Percentiles rank a stretch among this genome's conserved stretches.
These are phyloP conservation scores for Hedya salicella DNA, from an alignment of 2,888 invertebrate genomes.

Conservation along the genomic window DNA sequence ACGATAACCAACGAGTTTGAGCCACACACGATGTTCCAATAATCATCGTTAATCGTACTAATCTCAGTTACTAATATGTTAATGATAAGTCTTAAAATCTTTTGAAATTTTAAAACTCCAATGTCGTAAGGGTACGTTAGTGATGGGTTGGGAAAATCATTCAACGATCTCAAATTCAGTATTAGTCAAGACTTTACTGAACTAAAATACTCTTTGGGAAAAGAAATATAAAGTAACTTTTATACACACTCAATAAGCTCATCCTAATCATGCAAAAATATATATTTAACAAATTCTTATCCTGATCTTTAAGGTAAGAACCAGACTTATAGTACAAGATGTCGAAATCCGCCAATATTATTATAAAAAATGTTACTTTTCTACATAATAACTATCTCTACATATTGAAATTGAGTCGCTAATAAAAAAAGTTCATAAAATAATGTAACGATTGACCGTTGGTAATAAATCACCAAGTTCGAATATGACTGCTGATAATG, in stretches of 20 bases:
- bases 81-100: slow-evolving; percentile 23
- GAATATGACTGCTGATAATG: slow-evolving; percentile 50
- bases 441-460: not conserved
- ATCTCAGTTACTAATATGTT: slow-evolving; percentile 29
- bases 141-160: not conserved
- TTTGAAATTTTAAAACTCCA: not conserved
- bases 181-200: too few species aligned
- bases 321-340: too few species aligned
- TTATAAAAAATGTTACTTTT: too few species aligned
- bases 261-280: too few species aligned
- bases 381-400: too few species aligned
- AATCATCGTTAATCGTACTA: slow-evolving; percentile 40
- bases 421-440: not conserved
- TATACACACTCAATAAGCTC: too few species aligned
- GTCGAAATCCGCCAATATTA: too few species aligned
- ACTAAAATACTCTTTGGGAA: too few species aligned
- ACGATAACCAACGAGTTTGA: slow-evolving; percentile 58
- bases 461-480: slow-evolving; percentile 33
- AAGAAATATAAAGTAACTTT: too few species aligned
- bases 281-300: too few species aligned
- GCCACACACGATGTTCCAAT: slow-evolving; percentile 63
- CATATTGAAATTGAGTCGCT: too few species aligned
- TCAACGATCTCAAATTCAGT: not conserved
- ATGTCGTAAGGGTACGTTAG: not conserved
- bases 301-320: too few species aligned